Conservation (phyloP, 2,113 vertebrate genomes). For the Nicator chloris region DNA sequence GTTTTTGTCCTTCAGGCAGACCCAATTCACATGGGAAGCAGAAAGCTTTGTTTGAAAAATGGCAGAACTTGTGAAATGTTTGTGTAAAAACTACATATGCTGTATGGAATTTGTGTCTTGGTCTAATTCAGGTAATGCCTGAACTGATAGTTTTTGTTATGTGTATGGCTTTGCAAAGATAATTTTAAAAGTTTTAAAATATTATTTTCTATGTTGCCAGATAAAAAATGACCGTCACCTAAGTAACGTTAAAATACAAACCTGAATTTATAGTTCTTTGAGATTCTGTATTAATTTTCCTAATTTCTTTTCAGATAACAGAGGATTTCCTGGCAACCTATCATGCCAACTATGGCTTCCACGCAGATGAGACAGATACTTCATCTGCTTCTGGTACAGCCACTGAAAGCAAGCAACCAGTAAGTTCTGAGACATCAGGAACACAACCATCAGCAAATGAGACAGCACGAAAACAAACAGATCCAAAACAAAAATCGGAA, state of each 20-base stretch:
- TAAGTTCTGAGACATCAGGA: neutral
- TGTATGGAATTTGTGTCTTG: neutral
- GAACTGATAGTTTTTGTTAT: neutral
- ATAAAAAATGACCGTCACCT: neutral
- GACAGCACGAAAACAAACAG: constrained; percentile 54
- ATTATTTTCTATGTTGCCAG: neutral
- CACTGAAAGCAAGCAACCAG: neutral
- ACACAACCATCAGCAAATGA: constrained; percentile 29
- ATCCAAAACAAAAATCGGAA: constrained; percentile 82
- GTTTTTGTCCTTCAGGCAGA: neutral
- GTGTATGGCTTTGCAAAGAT: neutral
- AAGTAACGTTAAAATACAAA: neutral
- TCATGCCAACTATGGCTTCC: constrained; percentile 93
- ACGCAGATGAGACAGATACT: constrained; percentile 66
- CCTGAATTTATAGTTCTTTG: neutral
- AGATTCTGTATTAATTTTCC: neutral
- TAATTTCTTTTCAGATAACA: constrained; percentile 79
- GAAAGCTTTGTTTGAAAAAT: neutral
- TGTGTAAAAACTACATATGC: neutral
- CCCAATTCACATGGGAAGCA: neutral
- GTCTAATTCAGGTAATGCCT: neutral
- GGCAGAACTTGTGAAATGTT: neutral
- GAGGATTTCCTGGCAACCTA: constrained; percentile 94
- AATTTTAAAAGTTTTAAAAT: neutral
- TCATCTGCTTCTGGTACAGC: constrained; percentile 54